These are phyloP conservation scores for Pipra filicauda DNA, from an alignment of 2,113 vertebrate genomes.

Conservation along the genomic window DNA sequence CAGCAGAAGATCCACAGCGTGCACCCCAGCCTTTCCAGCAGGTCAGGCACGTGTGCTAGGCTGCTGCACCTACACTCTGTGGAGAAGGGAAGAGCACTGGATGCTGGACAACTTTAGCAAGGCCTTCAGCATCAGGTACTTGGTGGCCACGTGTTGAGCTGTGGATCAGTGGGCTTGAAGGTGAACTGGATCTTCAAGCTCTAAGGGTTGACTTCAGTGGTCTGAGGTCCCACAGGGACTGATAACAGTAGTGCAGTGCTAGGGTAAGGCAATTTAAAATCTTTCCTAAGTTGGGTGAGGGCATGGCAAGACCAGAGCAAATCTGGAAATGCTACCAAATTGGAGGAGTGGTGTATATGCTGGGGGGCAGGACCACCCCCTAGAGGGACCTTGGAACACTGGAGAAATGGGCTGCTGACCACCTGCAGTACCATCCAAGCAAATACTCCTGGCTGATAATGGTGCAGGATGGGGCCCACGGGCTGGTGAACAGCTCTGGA, in stretches of 20 bases:
- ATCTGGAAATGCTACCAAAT: not conserved
- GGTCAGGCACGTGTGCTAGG: fast-evolving
- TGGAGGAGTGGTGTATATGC: no score
- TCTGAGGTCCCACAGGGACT: not conserved
- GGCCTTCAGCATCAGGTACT: not conserved
- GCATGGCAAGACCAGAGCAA: not conserved
- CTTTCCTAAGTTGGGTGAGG: not conserved
- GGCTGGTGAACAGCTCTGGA: not conserved
- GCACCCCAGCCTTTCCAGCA: not conserved
- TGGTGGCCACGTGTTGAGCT: not conserved
- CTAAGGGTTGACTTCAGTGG: not conserved
- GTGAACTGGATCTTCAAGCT: not conserved
- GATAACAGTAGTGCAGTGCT: not conserved
- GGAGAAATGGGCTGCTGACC: not conserved
- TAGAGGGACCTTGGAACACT: not conserved
- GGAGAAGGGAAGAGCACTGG: not conserved
- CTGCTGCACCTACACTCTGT: not conserved
- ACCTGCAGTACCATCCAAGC: not conserved
- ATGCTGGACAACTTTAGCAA: not conserved
- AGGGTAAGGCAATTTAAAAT: not conserved
- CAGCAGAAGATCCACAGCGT: fast-evolving
- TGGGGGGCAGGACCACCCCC: not conserved
- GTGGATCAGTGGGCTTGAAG: not conserved
- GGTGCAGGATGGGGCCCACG: not conserved
- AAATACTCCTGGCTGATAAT: not conserved